Base-by-base conservation (phyloP, 2,113 vertebrate species). In the Cromileptes altivelis region DNA sequence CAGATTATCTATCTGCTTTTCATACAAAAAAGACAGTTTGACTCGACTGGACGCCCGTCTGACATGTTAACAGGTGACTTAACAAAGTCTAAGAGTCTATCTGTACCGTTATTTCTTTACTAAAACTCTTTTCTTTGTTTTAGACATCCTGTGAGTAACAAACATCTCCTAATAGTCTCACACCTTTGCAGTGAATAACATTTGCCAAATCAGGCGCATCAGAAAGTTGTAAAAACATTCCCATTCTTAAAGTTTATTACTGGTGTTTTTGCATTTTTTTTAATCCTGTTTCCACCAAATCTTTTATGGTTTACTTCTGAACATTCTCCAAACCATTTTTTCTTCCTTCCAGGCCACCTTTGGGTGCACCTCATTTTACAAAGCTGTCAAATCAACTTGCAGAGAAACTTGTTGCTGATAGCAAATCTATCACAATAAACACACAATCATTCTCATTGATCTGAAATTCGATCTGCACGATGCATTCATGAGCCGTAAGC, bases 1-100 rank as follows among this genome's bases (percentile, higher is more conserved):
- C 52, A 3, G 78, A 67, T 73, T 79, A 30, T 50, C 14, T 11
- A 47, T 75, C 45, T 57, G 50, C 19, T 57, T 17, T 12, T 21
- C 9, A 6, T 21, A 3, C 30, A 13, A 45, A 15, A 45, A 10
- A 11, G 42, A 14, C 23, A 17, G 7, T 4, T 27, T 12, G 42
- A 45, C 42, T 42, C 40, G 40, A 42, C 40, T 42, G 40, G 40
- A 42, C 2, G 27, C 27, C 18, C 4, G 11, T 27, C n/a, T 56
- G 68, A 21, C 21, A 13, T n/a, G 63, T 17, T 37, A 49, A 21
- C 13, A 33, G 55, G 30, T 69, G 63, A 52, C n/a, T 8, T 2
- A n/a, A 37, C 33, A 8, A 58, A 50, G 55, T 57, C 68, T 63
- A 33, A 55, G 18, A 23, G 64, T 13, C 13, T 18, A 2, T 53